These are phyloP conservation scores for Philaethria dido DNA, from an alignment of 2,888 invertebrate genomes.

Conservation along the genomic window DNA sequence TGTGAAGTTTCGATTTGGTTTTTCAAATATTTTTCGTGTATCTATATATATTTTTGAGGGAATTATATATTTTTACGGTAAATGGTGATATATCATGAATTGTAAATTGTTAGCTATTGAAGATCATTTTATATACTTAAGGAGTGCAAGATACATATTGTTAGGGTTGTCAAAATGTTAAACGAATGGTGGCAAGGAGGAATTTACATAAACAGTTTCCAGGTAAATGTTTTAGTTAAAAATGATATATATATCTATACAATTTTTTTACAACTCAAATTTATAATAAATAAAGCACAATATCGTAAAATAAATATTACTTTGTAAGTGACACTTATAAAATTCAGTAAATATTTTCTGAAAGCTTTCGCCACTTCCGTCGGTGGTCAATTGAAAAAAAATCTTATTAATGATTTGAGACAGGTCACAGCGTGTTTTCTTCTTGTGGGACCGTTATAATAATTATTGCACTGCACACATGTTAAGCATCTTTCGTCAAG, in stretches of 20 bases:
- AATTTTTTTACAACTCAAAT: slow-evolving; percentile 8
- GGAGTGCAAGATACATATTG: slow-evolving; percentile 58
- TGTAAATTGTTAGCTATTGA: slow-evolving; percentile 64
- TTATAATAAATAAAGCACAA: background rate
- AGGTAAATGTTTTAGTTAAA: slow-evolving; percentile 57
- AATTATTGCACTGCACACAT: slow-evolving; percentile 64
- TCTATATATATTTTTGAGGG: slow-evolving; percentile 81
- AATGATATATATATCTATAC: background rate
- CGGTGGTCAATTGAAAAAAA: slow-evolving; percentile 17
- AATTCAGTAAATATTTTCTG: slow-evolving; percentile 5
- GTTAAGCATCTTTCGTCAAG: slow-evolving; percentile 55
- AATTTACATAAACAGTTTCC: slow-evolving; percentile 65
- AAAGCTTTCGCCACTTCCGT: slow-evolving; percentile 8
- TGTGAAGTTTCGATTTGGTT: slow-evolving; percentile 76
- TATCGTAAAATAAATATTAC: background rate
- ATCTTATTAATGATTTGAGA: slow-evolving; percentile 28
- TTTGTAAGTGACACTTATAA: slow-evolving; percentile 4
- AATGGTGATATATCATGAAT: slow-evolving; percentile 80
- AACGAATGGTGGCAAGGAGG: slow-evolving; percentile 78
- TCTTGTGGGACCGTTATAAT: slow-evolving; percentile 59
- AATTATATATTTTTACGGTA: slow-evolving; percentile 76
- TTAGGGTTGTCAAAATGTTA: slow-evolving; percentile 75
- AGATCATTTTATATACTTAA: slow-evolving; percentile 61
- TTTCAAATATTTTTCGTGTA: slow-evolving; percentile 79
- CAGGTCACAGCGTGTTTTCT: slow-evolving; percentile 33